A percentile compares a stretch with the other conserved stretches of the same genome.
Conservation (phyloP, 1,140 invertebrate species). For the Drosophila orosa region DNA sequence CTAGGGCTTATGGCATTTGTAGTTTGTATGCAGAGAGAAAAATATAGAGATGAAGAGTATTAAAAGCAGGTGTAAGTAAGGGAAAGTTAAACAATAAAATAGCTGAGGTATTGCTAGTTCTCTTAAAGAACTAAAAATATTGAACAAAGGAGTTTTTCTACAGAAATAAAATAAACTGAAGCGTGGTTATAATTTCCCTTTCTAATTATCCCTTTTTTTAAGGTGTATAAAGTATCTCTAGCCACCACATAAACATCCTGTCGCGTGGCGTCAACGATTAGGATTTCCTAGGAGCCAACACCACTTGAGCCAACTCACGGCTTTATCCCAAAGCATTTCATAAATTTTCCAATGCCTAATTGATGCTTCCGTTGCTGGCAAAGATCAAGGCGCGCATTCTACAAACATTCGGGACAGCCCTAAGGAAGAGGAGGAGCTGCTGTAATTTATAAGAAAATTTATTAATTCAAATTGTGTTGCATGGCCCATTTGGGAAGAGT, state of each 20-base stretch:
- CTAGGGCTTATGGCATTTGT: constrained; percentile 12
- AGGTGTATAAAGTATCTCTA: background rate
- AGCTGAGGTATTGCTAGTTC: too few relatives aligned
- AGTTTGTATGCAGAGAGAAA: constrained; percentile 4
- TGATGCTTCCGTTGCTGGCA: constrained; percentile 65
- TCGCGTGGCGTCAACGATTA: constrained; percentile 67
- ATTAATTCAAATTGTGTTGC: constrained; percentile 70
- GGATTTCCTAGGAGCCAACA: constrained; percentile 34
- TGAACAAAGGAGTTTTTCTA: background rate
- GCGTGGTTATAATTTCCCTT: background rate
- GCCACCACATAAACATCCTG: constrained; percentile 69
- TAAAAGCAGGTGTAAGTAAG: background rate
- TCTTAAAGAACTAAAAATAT: background rate
- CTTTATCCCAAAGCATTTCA: constrained; percentile 54
- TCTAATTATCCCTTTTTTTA: background rate
- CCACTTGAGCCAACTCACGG: constrained; percentile 42
- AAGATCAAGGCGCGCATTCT: constrained; percentile 59
- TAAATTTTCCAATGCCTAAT: constrained; percentile 64
- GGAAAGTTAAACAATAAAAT: background rate
- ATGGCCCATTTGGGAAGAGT: constrained; percentile 54
- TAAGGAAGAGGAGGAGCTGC: background rate
- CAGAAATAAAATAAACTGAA: background rate
- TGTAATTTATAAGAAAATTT: constrained; percentile 73
- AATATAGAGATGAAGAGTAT: background rate
- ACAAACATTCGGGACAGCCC: constrained; percentile 43